These are phyloP conservation scores for Eleutherodactylus coqui DNA, from an alignment of 2,797 vertebrate species.

Conservation along the genomic window DNA sequence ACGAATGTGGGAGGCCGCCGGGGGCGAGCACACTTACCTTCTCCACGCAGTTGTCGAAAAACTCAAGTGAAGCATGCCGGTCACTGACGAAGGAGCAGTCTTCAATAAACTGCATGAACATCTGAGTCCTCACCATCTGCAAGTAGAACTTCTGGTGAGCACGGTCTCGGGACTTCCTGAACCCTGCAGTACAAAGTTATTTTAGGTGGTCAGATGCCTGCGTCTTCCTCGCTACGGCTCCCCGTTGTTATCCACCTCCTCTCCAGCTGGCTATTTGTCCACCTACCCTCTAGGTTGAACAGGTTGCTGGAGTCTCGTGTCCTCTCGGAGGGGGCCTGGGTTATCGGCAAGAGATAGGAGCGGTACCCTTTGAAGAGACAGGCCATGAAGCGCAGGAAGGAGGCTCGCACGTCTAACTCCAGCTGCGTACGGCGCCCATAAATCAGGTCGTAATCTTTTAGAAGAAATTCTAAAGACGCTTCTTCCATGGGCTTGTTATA, in stretches of 20 bases:
- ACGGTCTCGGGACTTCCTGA: conserved; percentile 91
- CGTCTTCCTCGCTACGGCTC: neutral
- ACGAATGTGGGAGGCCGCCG: rapidly evolving
- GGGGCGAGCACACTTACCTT: conserved; percentile 75
- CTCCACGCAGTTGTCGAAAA: conserved; percentile 90
- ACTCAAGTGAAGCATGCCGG: conserved; percentile 88
- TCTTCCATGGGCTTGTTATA: conserved; percentile 88
- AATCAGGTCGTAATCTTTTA: conserved; percentile 89
- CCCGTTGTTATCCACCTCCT: neutral
- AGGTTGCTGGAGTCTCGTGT: conserved; percentile 88
- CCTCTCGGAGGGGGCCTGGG: conserved; percentile 82
- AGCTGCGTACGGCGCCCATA: conserved; percentile 88
- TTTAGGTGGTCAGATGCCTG: neutral
- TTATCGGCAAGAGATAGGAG: conserved; percentile 88
- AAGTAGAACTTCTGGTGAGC: conserved; percentile 88
- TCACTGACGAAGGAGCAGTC: conserved; percentile 95
- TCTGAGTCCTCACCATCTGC: conserved; percentile 89
- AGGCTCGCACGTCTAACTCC: conserved; percentile 90
- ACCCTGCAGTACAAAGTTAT: conserved; percentile 72
- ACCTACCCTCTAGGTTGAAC: conserved; percentile 88
- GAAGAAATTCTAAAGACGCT: conserved; percentile 87
- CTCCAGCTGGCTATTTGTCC: too few relatives aligned
- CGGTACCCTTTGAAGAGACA: conserved; percentile 87
- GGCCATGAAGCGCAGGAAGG: conserved; percentile 93
- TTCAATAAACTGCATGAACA: conserved; percentile 96